Base-by-base conservation (phyloP, 2,113 vertebrate species). In the Aepyceros melampus region DNA sequence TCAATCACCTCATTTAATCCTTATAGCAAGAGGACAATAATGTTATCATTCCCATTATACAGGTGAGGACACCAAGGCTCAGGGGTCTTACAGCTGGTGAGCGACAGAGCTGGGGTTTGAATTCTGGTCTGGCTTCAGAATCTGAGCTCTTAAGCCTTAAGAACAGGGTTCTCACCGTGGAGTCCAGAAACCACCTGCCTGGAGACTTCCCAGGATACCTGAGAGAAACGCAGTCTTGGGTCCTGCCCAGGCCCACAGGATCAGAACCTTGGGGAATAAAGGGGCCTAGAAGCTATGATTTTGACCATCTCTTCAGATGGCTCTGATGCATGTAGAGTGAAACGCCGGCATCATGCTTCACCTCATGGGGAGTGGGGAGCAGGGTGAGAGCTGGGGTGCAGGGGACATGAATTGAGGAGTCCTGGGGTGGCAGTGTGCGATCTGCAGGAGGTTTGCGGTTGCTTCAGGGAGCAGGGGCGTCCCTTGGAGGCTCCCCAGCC, bases 351-450 rank as follows among this genome's bases (percentile, higher is more conserved):
- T 19, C 49, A 45, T 15, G 85, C n/a, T 16, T 49, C 9, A 0
- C 29, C 16, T 14, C 45, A 51, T 17, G 17, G 5, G 17, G 5
- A 7, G 36, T 13, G 11, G 31, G 7, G 19, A 64, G 43, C 60
- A 47, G 29, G 29, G 36, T 43, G 21, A 9, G 5, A 2, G 19
- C 19, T 12, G 29, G n/a, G 14, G 11, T 3, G 1, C 7, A 11
- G 2, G 5, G 36, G 25, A n/a, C 47, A 1, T 3, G 29, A 62
- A 53, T 2, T 16, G 3, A 56, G 87, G 43, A 78, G 31, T 27
- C 15, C 36, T 43, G 7, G 2, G 11, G 55, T 4, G 12, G 60
- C 9, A 56, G 12, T 15, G 10, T 2, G 0, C 0, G 12, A 86
- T 36, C 11, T 2, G 14, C 7, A 33, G 78, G 67, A 33, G 17